Evolutionary conservation across 2,113 vertebrate species (phyloP).

Genomic region (Alces alces): DNA sequence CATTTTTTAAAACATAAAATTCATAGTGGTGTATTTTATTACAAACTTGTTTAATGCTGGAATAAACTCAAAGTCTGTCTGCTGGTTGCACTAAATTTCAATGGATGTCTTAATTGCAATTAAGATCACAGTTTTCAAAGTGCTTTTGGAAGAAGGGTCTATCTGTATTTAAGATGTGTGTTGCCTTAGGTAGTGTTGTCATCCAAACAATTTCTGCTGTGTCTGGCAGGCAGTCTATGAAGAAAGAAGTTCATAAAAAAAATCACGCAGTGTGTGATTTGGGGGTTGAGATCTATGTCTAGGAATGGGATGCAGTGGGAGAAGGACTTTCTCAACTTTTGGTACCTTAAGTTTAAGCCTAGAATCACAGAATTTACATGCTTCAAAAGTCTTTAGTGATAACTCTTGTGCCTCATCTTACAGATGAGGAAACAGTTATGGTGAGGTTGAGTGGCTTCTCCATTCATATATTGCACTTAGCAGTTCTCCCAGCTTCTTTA

Average conservation of each 20-base stretch:
- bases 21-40: background rate
- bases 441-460: background rate
- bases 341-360: background rate
- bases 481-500: background rate
- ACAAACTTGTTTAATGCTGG: background rate
- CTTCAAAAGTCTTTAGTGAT: background rate
- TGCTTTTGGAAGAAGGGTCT: background rate
- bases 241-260: background rate
- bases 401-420: background rate
- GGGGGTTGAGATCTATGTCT: background rate
- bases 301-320: background rate
- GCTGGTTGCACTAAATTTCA: slow-evolving; percentile 37
- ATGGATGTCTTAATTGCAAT: slow-evolving; percentile 13
- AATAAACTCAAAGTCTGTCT: slow-evolving; percentile 28
- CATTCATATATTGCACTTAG: background rate
- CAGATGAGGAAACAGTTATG: slow-evolving; percentile 19
- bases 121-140: slow-evolving; percentile 12
- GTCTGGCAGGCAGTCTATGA: background rate
- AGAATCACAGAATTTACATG: background rate
- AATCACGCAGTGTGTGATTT: background rate
- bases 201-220: background rate
- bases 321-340: background rate
- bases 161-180: background rate
- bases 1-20: background rate
- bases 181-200: background rate